Evolutionary conservation across 2,888 invertebrate genomes (phyloP).

Genomic region (Rutpela maculata): DNA sequence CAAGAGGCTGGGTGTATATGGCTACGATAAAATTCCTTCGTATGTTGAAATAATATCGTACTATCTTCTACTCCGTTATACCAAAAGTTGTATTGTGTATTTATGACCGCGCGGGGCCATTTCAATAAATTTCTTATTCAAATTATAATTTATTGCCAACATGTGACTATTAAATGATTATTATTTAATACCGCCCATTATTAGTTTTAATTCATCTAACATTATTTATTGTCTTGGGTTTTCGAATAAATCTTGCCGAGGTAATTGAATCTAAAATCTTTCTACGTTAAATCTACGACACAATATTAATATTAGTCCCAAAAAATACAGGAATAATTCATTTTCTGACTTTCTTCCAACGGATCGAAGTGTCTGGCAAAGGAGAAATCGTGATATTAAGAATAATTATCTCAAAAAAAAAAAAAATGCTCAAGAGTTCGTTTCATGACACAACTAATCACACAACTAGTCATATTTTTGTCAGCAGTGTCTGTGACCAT

Average conservation of each 20-base stretch:
- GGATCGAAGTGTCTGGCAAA: no score
- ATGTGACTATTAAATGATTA: not conserved
- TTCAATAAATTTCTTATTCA: not conserved
- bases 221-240: not conserved
- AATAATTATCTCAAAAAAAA: no score
- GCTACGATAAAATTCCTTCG: not conserved
- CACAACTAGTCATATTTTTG: no score
- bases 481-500: no score
- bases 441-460: no score
- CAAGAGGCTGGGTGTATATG: not conserved
- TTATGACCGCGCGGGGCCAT: not conserved
- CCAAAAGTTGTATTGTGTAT: not conserved
- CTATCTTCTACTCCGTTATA: conserved; percentile 5
- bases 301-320: not conserved
- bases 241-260: not conserved
- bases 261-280: not conserved
- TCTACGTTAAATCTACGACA: not conserved
- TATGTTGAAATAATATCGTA: not conserved
- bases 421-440: no score
- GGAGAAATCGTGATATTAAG: no score
- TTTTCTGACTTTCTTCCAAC: no score
- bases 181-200: conserved; percentile 1
- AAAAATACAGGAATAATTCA: not conserved
- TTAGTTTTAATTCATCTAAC: not conserved
- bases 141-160: conserved; percentile 1